Base-by-base conservation (phyloP, 2,888 invertebrate genomes). In the Coenonympha glycerion region DNA sequence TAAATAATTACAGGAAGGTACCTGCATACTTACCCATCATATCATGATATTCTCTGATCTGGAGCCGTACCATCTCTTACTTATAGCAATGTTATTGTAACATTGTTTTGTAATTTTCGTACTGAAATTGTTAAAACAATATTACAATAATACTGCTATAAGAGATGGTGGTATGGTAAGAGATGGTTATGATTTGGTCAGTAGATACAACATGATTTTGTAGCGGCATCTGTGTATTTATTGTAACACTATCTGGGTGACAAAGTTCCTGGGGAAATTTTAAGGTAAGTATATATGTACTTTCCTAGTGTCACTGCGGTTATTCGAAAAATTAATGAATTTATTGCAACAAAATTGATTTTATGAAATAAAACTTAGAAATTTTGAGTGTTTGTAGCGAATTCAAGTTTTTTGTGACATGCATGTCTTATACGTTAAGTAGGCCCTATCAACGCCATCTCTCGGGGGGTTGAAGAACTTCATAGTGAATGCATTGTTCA, bases 371-470 rank as follows among this genome's bases (percentile, higher is more conserved):
- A 26, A n/a, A 26, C 22, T 3, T 6, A 30, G 11, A 16, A 33
- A 33, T 33, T 16, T 9, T 3, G 6, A 3, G 1, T 1, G 1
- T 16, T 33, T 16, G 30, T 6, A 9, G 5, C 6, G 30, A 9
- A 9, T 30, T 30, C 13, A 13, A 31, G 5, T 8, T 5, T 4
- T n/a, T 11, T 6, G 18, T 36, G n/a, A n/a, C 11, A 19, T n/a
- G n/a, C n/a, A 6, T 21, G 11, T 28, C 18, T 6, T 2, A 9
- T 26, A 26, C n/a, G n/a, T n/a, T n/a, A n/a, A n/a, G n/a, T n/a
- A n/a, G n/a, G n/a, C n/a, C n/a, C n/a, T 21, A 6, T 11, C 54
- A 67, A 52, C 73, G 81, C 78, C 83, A 81, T 82, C 83, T 84
- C n/a, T 67, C 53, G 47, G 34, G 65, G 78, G 83, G 83, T 56